Base-by-base conservation (phyloP, 1,140 invertebrate genomes). In the Rhagoletis zephyria region DNA sequence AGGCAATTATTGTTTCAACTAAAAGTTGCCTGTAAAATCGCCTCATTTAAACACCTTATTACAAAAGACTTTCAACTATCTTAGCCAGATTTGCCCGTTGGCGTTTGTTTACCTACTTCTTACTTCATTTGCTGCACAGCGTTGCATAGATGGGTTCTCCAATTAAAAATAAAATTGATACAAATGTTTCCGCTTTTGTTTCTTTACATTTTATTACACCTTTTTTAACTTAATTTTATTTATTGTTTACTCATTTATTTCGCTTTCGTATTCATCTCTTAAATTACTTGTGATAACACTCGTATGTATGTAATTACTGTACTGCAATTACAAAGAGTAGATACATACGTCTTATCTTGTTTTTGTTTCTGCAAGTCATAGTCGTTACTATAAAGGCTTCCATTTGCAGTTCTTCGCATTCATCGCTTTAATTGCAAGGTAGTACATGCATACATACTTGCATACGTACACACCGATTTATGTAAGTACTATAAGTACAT, bases 141-240 rank as follows among this genome's bases (percentile, higher is more conserved):
- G 30, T 30, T 30, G 30, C 30, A 30, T 30, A 30, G 5, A 56
- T 56, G 10, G 10, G 10, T 56, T 56, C 10, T 56, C 51, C 51
- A 56, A 56, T 7, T 3, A 56, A 56, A 56, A 30, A 30, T 30
- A 30, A 56, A 56, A 56, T 1, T 56, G 5, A 56, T 56, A 7
- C 5, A 56, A 56, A 56, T 7, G 5, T 10, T 56, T 56, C 51
- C 42, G 3, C 59, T 63, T 6, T 87, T 30, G 7, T 89, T 87
- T 45, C 61, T 16, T 56, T 86, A 74, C 42, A 81, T 65, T 87
- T 87, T 85, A 56, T n/a, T n/a, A 85, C 42, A 87, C 64, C 65
- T 85, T 85, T 67, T 19, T 87, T 59, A 85, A 67, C 63, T 87
- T 87, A 70, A 67, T 87, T 85, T 30, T 63, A 59, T 63, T 61